These are phyloP conservation scores for Cyprinella venusta DNA, from an alignment of 2,797 vertebrate species.

Conservation along the genomic window DNA sequence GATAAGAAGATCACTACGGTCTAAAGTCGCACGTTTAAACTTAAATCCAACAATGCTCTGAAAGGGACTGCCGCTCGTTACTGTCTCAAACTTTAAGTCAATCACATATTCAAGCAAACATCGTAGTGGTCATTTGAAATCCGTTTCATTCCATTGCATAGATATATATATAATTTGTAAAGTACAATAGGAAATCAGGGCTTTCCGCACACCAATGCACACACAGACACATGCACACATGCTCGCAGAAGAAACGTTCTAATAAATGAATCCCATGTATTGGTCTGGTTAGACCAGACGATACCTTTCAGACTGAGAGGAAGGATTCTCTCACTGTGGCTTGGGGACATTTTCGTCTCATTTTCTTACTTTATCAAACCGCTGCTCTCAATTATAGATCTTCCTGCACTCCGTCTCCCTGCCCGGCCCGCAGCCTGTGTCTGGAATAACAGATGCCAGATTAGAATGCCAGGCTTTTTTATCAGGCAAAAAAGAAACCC, in stretches of 20 bases:
- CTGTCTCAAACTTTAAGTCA: background rate
- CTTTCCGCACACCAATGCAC: conserved; percentile 16
- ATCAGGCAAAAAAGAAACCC: conserved; percentile 20
- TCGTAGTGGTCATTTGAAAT: background rate
- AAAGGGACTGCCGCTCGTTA: background rate
- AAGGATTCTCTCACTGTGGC: conserved; percentile 65
- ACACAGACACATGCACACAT: conserved; percentile 41
- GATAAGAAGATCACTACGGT: conserved; percentile 99
- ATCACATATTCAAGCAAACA: conserved; percentile 1
- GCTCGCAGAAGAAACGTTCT: background rate
- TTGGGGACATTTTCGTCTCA: conserved; percentile 72
- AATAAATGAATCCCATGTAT: conserved; percentile 48
- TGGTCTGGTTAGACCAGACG: conserved; percentile 41
- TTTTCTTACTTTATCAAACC: conserved; percentile 78
- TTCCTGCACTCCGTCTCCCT: conserved; percentile 53
- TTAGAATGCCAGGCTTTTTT: conserved; percentile 70
- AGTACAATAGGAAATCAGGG: background rate
- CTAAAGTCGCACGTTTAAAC: conserved; percentile 62
- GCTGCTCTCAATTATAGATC: conserved; percentile 74
- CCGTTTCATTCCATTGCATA: background rate
- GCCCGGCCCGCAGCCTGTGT: conserved; percentile 66
- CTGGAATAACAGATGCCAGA: conserved; percentile 77
- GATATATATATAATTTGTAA: background rate
- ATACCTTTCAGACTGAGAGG: conserved; percentile 61
- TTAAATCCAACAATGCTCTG: background rate